These are phyloP conservation scores for Girardia tigrina DNA, from an alignment of 2,888 invertebrate species.

Conservation along the genomic window DNA sequence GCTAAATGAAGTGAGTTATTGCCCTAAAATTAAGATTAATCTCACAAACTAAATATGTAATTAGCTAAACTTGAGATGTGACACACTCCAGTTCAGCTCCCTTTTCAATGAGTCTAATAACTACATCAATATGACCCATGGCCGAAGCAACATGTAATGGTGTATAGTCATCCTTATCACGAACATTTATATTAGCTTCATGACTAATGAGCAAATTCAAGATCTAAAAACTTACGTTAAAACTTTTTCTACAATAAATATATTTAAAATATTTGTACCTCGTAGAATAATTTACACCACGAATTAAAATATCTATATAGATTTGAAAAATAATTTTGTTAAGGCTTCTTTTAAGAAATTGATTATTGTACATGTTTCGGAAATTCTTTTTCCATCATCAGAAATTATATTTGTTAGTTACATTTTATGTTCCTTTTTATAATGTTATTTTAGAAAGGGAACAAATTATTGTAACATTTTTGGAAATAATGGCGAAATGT, in stretches of 20 bases:
- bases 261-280: too few relatives aligned
- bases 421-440: too few relatives aligned
- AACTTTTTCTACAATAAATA: background rate
- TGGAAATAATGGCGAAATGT: too few relatives aligned
- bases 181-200: background rate
- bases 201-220: background rate
- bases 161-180: background rate
- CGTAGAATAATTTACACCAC: too few relatives aligned
- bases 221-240: constrained; percentile 6
- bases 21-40: background rate
- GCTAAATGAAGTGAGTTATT: background rate
- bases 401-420: too few relatives aligned
- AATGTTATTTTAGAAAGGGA: too few relatives aligned
- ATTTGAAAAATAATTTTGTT: too few relatives aligned
- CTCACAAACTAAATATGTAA: background rate
- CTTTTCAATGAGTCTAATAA: background rate
- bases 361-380: too few relatives aligned
- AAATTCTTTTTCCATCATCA: too few relatives aligned
- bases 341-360: too few relatives aligned
- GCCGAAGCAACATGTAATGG: background rate
- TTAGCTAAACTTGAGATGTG: background rate
- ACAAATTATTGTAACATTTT: too few relatives aligned
- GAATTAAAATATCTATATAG: too few relatives aligned
- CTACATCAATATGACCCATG: constrained; percentile 8
- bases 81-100: constrained; percentile 3